Base-by-base conservation (phyloP, 1,140 invertebrate genomes). In the Rhopalosiphum maidis region DNA sequence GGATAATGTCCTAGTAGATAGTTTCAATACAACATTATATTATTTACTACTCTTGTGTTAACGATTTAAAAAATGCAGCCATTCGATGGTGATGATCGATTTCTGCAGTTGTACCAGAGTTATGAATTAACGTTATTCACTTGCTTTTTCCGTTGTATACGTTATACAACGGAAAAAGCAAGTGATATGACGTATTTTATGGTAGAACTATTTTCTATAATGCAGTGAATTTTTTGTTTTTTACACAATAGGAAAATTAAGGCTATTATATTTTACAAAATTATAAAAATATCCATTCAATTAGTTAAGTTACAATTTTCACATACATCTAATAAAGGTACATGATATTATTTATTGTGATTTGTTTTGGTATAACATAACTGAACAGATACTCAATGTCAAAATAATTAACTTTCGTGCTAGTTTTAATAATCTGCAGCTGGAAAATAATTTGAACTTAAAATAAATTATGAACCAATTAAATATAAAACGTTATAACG, bases 381-480 rank as follows among this genome's bases (percentile, higher is more conserved):
- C 30, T 68, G n/a, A n/a, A 77, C 30, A 77, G 23, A 77, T 35
- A 77, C n/a, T 15, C 25, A 60, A 60, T 18, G 60, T 68, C 60
- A n/a, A 18, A 30, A 60, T 77, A 18, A 77, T 77, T 18, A 35
- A 77, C 30, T 77, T 77, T 7, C 5, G 30, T 77, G 15, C 15
- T 18, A 77, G 30, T 77, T 77, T 77, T n/a, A 77, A 77, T 18
- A 77, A 77, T 77, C 60, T n/a, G 60, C 15, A 1, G 21, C 15
- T n/a, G 2, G 15, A 77, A n/a, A 77, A n/a, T 35, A 18, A 77
- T 77, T 77, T 77, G 4, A 77, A 77, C 60, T 77, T 18, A 77
- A 77, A 77, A 35, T n/a, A 77, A 77, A 77, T n/a, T 77, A n/a
- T 77, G 60, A n/a, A 77, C 60, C 60, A 77, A 77, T 77, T 77